Evolutionary conservation across 2,888 invertebrate genomes (phyloP).

Genomic region (Hetaerina titia): DNA sequence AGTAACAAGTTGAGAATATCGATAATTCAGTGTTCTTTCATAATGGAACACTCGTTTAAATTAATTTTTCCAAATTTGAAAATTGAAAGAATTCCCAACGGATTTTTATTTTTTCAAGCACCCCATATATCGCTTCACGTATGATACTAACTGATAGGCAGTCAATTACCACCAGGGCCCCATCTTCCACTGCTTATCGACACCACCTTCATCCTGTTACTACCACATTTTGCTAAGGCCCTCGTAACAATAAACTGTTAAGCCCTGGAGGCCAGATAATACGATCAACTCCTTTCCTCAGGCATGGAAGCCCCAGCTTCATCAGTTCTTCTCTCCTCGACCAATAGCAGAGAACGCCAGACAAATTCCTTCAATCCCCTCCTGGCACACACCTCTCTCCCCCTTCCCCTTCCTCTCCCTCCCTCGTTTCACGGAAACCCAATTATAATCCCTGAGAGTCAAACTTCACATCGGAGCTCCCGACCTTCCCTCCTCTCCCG

Average conservation of each 20-base stretch:
- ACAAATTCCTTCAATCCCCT: neutral
- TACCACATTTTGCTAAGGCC: neutral
- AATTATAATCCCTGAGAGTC: neutral
- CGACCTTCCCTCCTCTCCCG: neutral
- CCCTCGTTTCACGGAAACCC: neutral
- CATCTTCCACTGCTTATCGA: neutral
- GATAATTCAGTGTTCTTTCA: too few species aligned
- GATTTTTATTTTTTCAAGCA: neutral
- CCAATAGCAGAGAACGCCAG: neutral
- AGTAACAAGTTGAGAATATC: too few species aligned
- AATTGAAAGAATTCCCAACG: neutral
- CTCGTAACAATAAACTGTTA: neutral
- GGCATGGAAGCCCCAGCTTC: neutral
- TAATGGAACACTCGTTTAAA: too few species aligned
- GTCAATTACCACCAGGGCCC: neutral
- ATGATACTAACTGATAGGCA: neutral
- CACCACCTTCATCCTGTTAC: neutral
- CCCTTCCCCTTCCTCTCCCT: neutral
- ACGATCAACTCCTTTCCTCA: neutral
- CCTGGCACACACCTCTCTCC: neutral
- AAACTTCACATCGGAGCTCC: neutral
- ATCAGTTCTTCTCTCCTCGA: neutral
- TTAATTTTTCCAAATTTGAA: neutral
- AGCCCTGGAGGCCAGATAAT: neutral
- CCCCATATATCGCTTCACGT: too few species aligned